Percentiles rank a stretch among this genome's conserved stretches.
phyloP scores from a whole-genome alignment of 2,797 vertebrate species.

The Melopsittacus undulatus region DNA sequence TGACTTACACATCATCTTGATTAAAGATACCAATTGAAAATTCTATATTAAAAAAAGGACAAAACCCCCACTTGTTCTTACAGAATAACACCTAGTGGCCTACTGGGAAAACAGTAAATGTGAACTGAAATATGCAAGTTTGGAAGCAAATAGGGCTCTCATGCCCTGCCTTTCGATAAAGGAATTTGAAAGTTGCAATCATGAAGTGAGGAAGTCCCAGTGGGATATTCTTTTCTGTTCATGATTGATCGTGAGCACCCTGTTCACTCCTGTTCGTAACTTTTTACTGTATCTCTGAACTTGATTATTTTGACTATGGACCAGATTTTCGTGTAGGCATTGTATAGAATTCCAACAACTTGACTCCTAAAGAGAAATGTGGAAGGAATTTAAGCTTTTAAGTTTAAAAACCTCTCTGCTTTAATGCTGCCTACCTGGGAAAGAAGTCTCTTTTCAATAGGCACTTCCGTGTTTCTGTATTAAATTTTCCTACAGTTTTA shows the following conservation, averaged over 20 bases:
- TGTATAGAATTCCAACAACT: slow-evolving; percentile 1
- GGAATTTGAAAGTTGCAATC: slow-evolving; percentile 24
- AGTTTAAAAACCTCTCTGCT: background rate
- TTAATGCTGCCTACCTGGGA: background rate
- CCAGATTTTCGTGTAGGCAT: background rate
- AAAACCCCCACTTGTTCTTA: background rate
- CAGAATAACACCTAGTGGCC: background rate
- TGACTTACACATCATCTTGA: background rate
- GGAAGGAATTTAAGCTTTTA: background rate
- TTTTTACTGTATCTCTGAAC: slow-evolving; percentile 19
- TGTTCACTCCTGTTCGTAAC: slow-evolving; percentile 15
- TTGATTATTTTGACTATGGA: slow-evolving; percentile 14
- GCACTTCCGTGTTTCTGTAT: background rate
- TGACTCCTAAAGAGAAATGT: slow-evolving; percentile 2
- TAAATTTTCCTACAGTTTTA: background rate
- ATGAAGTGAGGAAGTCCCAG: slow-evolving; percentile 22
- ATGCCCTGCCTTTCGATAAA: background rate
- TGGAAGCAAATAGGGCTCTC: slow-evolving; percentile 4
- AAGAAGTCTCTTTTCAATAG: background rate
- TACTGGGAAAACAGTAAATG: background rate
- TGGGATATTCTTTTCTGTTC: slow-evolving; percentile 33
- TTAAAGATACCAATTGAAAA: background rate
- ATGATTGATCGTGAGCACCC: slow-evolving; percentile 19
- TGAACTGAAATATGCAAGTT: background rate
- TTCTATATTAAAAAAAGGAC: background rate